phyloP scores from a whole-genome alignment of 1,140 invertebrate genomes.

The Pristionchus pacificus region DNA sequence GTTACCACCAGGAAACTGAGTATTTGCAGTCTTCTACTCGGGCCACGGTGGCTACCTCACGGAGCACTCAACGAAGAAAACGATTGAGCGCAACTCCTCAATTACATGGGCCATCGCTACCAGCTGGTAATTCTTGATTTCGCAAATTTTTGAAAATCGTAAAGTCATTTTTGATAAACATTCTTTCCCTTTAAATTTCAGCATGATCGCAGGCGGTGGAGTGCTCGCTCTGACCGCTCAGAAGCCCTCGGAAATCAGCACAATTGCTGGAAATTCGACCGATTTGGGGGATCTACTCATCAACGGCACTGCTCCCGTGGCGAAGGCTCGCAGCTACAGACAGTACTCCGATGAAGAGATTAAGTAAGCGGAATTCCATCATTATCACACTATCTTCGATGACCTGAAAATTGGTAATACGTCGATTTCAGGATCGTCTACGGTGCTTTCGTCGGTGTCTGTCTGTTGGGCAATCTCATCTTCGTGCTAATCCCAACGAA shows the following conservation, averaged over 20 bases:
- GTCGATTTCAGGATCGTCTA: slow-evolving; percentile 20
- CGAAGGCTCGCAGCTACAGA: background rate
- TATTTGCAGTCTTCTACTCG: slow-evolving; percentile 29
- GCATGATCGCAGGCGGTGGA: background rate
- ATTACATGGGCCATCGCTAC: slow-evolving; percentile 23
- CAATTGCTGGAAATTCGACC: no score
- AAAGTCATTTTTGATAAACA: no score
- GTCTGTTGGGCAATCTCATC: slow-evolving; percentile 15
- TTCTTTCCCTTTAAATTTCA: no score
- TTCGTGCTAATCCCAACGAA: slow-evolving; percentile 22
- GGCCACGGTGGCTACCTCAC: slow-evolving; percentile 27
- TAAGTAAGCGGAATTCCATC: no score
- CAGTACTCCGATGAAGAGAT: background rate
- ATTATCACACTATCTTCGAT: no score
- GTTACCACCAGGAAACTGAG: no score
- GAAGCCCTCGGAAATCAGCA: background rate
- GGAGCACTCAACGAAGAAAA: slow-evolving; percentile 20
- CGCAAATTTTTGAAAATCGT: no score
- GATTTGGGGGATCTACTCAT: no score
- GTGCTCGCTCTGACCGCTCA: background rate
- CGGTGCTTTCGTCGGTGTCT: slow-evolving; percentile 21
- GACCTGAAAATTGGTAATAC: no score
- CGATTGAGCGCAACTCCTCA: slow-evolving; percentile 21
- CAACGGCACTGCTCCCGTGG: no score
- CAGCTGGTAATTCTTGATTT: no score